Base-by-base conservation (phyloP, 2,797 vertebrate genomes). In the Enteromius radiatus region DNA sequence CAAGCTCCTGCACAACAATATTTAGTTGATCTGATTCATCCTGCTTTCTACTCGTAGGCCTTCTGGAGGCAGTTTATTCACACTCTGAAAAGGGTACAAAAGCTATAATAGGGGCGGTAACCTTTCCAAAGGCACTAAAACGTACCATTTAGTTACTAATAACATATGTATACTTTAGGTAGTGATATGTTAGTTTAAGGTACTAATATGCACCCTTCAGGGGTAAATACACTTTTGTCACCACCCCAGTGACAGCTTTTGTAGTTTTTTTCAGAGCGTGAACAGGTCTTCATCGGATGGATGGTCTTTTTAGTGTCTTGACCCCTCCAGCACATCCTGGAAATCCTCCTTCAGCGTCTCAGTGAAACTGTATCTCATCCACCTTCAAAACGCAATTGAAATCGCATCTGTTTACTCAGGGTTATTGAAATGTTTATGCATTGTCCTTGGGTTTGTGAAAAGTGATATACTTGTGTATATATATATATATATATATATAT, bases 341-440 rank as follows among this genome's bases (percentile, higher is more conserved):
- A 45, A 63, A 74, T 36, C 19, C 9, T 71, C 36, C 12, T 3
- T 15, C 28, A 75, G 52, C 14, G 3, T 26, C 33, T 36, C n/a
- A 10, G 43, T 33, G 56, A 45, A 28, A 76, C 43, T 45, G 23
- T 3, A 68, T 19, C 31, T 28, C n/a, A 38, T 12, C 31, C 63
- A 78, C 14, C 14, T 68, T 79, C 10, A 54, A 41, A 78, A 38
- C 1, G 5, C 45, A 28, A 17, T 8, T 28, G 3, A 73, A 49
- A 54, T 14, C 3, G 5, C 76, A 69, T 54, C 31, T 41, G 64
- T 68, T 79, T 41, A 21, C 64, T 69, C 31, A 21, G 15, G 31
- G 47, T 79, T 9, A 41, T 54, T 68, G 17, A 68, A 54, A 79
- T 21, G 31, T 54, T 54, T 54, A 74, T 71, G 45, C 45, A 33